Base-by-base conservation (phyloP, 2,888 invertebrate species). In the Hydrotaea cyrtoneurina region DNA sequence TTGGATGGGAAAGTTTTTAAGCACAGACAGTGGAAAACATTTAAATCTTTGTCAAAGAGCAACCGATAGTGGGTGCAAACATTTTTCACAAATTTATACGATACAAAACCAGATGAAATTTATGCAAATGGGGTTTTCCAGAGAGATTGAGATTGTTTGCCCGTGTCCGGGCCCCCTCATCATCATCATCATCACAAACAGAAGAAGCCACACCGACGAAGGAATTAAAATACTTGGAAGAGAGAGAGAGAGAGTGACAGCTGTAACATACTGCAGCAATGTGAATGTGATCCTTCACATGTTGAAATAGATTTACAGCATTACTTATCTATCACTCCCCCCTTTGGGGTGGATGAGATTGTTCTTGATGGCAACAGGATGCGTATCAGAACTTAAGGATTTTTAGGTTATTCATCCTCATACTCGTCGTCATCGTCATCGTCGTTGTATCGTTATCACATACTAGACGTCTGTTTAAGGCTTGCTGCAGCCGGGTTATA, bases 221-320 rank as follows among this genome's bases (percentile, higher is more conserved):
- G 15, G 17, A 31, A 62, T 62, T 62, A 62, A 62, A 62, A 62
- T 11, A 26, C 31, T 62, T 39, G 39, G 10, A 39, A 39, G 39
- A 13, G 13, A 39, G 39, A 1, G 8, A 10, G 7, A 39, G 39
- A n/a, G n/a, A n/a, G n/a, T n/a, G n/a, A n/a, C 39, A 31, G 15
- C 31, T 0, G n/a, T 57, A 17, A 15, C 26, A 59, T 11, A 31
- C n/a, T 26, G 31, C 31, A 50, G 4, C 50, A 50, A 50, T n/a
- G n/a, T 50, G 50, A 50, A 50, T n/a, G 39, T 19, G 46, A 69
- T 69, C 23, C 43, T 69, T 69, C 21, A 69, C 59, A 59, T 3
- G 69, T 31, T 69, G 46, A 62, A 26, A 57, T 36, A 57, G 57
- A 74, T 74, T 74, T 59, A 74, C 73, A 23, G 19, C 59, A 74